Evolutionary conservation across 2,113 vertebrate species (phyloP).

Genomic region (Rallus limicola): DNA sequence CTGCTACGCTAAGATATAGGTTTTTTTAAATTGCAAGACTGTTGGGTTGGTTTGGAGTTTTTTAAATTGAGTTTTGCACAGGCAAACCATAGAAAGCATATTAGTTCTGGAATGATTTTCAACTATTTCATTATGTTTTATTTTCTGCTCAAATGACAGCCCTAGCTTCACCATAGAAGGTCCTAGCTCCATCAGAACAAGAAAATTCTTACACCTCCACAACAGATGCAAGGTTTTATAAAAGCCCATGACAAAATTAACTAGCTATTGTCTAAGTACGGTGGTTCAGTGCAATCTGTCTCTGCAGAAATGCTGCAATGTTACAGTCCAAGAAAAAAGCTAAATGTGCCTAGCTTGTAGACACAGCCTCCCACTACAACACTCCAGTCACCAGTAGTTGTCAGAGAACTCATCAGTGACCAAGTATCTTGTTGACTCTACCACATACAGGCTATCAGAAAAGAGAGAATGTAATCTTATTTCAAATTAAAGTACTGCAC

Average conservation of each 20-base stretch:
- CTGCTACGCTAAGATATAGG: neutral
- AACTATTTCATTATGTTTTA: neutral
- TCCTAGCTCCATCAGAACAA: neutral
- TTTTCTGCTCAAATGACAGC: neutral
- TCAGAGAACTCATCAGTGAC: neutral
- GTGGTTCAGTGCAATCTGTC: neutral
- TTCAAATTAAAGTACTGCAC: neutral
- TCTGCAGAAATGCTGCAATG: neutral
- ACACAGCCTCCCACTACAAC: neutral
- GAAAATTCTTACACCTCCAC: neutral
- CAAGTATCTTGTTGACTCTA: neutral
- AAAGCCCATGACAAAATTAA: slow-evolving; percentile 34
- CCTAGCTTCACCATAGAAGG: neutral
- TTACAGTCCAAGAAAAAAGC: neutral
- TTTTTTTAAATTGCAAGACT: neutral
- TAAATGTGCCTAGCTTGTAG: neutral
- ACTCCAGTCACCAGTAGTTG: neutral
- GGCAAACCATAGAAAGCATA: neutral
- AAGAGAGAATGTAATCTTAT: neutral
- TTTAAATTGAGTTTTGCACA: neutral
- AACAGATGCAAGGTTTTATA: neutral
- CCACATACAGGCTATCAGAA: neutral
- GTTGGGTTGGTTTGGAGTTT: neutral
- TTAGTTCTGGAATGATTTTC: neutral
- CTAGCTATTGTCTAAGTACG: neutral